Percentiles rank a stretch among this genome's conserved stretches.
Conservation (phyloP, 2,113 vertebrate species). For the Melospiza georgiana region DNA sequence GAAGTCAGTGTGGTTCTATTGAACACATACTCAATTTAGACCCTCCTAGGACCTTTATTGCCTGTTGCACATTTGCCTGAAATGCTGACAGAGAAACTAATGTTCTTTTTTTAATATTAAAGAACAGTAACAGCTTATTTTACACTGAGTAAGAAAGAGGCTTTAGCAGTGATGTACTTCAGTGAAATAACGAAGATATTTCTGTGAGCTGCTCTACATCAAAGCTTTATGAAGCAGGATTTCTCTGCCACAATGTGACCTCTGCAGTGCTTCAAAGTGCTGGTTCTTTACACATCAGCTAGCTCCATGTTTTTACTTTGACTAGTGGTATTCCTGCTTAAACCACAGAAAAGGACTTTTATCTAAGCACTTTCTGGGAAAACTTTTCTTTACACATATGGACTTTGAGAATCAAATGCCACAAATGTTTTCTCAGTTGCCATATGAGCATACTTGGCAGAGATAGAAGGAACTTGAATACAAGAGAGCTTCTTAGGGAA, state of each 20-base stretch:
- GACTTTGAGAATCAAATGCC: conserved; percentile 30
- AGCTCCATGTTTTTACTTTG: background rate
- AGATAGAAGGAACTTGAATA: background rate
- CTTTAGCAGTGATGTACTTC: background rate
- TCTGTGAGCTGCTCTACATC: conserved; percentile 21
- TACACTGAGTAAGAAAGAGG: background rate
- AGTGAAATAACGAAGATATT: background rate
- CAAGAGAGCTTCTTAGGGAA: background rate
- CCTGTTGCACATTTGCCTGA: background rate
- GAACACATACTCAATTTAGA: background rate
- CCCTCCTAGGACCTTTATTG: background rate
- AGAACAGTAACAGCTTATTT: conserved; percentile 40
- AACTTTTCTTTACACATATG: background rate
- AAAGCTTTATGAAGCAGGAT: conserved; percentile 2
- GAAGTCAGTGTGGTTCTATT: background rate
- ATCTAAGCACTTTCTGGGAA: conserved; percentile 13
- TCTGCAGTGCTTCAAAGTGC: conserved; percentile 28
- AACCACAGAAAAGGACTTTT: conserved; percentile 22
- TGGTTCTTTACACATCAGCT: background rate
- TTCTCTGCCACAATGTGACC: conserved; percentile 8
- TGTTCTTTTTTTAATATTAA: background rate
- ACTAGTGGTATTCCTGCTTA: background rate
- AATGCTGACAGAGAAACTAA: background rate
- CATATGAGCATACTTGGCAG: background rate
- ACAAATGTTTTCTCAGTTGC: conserved; percentile 7